Evolutionary conservation across 2,113 vertebrate species (phyloP).

Genomic region (Clinocottus analis): DNA sequence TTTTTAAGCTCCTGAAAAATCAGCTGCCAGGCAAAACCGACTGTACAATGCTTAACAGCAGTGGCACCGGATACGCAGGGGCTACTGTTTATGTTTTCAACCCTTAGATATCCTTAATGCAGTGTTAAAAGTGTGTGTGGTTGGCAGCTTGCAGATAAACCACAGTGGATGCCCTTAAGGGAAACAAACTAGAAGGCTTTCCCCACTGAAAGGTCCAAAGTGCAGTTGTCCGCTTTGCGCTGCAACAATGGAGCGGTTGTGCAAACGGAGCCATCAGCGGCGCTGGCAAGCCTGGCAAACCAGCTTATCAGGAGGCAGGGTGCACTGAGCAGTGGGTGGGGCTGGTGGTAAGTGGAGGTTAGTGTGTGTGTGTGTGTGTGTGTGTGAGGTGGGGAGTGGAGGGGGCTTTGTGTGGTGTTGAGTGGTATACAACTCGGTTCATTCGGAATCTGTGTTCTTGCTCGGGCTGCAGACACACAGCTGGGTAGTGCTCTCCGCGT

Average conservation of each 20-base stretch:
- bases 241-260: constrained; percentile 77
- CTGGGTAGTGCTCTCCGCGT: constrained; percentile 21
- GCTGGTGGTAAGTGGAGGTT: constrained; percentile 32
- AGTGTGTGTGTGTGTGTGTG: constrained; percentile 16
- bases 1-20: constrained; percentile 61
- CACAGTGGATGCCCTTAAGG: constrained; percentile 70
- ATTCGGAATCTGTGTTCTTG: constrained; percentile 57
- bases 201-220: constrained; percentile 77
- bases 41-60: constrained; percentile 48
- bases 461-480: constrained; percentile 40
- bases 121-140: constrained; percentile 57
- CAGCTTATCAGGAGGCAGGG: constrained; percentile 76
- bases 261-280: constrained; percentile 68
- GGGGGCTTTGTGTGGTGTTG: constrained; percentile 31
- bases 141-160: constrained; percentile 69
- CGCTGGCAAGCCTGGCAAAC: constrained; percentile 71
- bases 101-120: constrained; percentile 67
- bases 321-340: constrained; percentile 39
- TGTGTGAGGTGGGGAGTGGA: no score
- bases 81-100: constrained; percentile 64
- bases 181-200: constrained; percentile 72
- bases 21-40: constrained; percentile 33
- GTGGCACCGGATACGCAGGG: constrained; percentile 29
- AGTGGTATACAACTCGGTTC: constrained; percentile 62
- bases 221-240: constrained; percentile 75